These are phyloP conservation scores for Gonioctena quinquepunctata DNA, from an alignment of 1,140 invertebrate genomes.

Conservation along the genomic window DNA sequence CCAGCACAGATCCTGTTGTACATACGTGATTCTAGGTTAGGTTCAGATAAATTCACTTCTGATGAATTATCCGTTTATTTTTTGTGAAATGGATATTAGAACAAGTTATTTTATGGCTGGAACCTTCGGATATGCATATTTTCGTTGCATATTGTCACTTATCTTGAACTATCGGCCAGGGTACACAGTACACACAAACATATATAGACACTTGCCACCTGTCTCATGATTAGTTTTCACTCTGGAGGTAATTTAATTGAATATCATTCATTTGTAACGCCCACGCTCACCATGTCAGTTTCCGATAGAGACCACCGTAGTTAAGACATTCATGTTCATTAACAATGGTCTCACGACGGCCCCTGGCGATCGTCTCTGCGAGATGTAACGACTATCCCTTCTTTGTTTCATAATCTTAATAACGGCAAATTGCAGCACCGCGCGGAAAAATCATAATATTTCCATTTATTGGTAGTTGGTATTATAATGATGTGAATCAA, in stretches of 20 bases:
- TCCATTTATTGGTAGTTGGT: constrained; percentile 5
- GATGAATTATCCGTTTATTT: too few species aligned
- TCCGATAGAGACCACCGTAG: constrained; percentile 29
- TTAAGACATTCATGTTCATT: constrained; percentile 39
- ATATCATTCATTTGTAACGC: constrained; percentile 16
- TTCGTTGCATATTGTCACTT: too few species aligned
- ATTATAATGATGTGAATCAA: not conserved
- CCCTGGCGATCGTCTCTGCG: constrained; percentile 22
- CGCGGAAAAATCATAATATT: not conserved
- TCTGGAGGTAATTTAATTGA: not conserved
- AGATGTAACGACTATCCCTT: constrained; percentile 13
- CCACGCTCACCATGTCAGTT: constrained; percentile 23
- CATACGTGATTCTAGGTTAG: too few species aligned
- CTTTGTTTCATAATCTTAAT: constrained; percentile 10
- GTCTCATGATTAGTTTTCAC: not conserved
- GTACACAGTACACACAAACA: too few species aligned
- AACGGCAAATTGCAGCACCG: constrained; percentile 13
- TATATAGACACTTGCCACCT: not conserved
- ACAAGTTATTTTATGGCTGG: too few species aligned
- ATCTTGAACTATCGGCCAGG: too few species aligned
- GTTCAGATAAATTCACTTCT: too few species aligned
- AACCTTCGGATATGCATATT: too few species aligned
- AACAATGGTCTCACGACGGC: constrained; percentile 36
- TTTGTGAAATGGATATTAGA: too few species aligned
- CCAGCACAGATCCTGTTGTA: too few species aligned